Base-by-base conservation (phyloP, 2,113 vertebrate species). In the Procavia capensis region DNA sequence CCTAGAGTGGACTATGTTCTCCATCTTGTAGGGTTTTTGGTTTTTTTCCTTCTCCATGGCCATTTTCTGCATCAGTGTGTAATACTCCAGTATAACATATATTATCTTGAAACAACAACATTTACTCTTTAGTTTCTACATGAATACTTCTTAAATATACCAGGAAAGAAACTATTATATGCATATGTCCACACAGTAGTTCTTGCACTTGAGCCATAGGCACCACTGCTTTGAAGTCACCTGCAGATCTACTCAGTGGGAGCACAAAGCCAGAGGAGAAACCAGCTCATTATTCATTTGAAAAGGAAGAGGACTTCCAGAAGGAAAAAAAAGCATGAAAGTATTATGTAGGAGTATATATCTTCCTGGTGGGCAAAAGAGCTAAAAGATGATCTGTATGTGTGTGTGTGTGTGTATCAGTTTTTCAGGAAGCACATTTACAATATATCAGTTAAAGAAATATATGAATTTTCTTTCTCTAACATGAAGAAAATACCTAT, bases 171-270 rank as follows among this genome's bases (percentile, higher is more conserved):
- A 85, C 91, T 85, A 57, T 80, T n/a, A 54, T 54, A 95, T 41
- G 68, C 61, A 91, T 9, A 89, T 47, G 25, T 76, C 31, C 57
- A 17, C 27, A 31, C 10, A 24, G 1, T 57, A 86, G 45, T 8
- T 45, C 43, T 70, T 91, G 64, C 27, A 82, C 47, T 20, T 4
- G 6, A 94, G 47, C 86, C 59, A 6, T 61, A 63, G 79, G 63
- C 75, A 91, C 72, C 68, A 45, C 43, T 41, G n/a, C 79, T 97
- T 66, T 91, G 91, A 95, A 95, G 94, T 93, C 31, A 66, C 39
- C 4, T 41, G 95, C 75, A 93, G 78, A 96, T 85, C n/a, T 95
- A 36, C 86, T 13, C 91, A 94, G 88, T 59, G 64, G 80, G 93
- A 91, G 27, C 17, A 24, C 47, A 79, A 45, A 90, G 31, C 27